Percentiles rank a stretch among this genome's conserved stretches.
phyloP scores from a whole-genome alignment of 1,140 invertebrate genomes.

The Brachionus asplanchnoidis region DNA sequence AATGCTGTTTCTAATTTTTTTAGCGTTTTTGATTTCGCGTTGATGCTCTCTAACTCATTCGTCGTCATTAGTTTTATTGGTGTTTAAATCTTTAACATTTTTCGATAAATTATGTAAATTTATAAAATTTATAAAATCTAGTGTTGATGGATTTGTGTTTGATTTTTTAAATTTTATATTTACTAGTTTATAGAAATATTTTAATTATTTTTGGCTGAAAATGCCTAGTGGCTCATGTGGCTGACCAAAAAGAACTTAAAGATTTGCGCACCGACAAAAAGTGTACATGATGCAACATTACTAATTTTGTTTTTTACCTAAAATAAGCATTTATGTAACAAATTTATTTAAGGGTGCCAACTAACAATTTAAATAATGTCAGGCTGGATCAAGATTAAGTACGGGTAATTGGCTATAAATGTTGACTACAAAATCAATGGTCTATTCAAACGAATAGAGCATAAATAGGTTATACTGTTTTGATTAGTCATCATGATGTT shows the following conservation, averaged over 20 bases:
- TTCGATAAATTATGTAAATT: conserved; percentile 5
- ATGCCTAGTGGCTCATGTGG: too few relatives aligned
- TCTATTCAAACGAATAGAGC: too few relatives aligned
- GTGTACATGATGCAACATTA: neutral
- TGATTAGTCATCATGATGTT: neutral
- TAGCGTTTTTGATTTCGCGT: neutral
- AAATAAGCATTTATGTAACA: neutral
- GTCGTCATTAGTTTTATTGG: neutral
- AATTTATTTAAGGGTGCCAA: neutral
- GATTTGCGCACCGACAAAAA: too few relatives aligned
- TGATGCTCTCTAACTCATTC: neutral
- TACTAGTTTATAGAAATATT: neutral
- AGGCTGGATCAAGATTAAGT: neutral
- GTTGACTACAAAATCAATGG: too few relatives aligned
- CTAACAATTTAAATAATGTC: neutral
- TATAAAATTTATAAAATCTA: neutral
- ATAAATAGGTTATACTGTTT: neutral
- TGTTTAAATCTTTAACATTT: conserved; percentile 28
- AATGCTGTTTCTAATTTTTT: neutral
- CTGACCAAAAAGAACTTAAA: too few relatives aligned
- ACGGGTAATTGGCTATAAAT: too few relatives aligned
- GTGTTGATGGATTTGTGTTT: neutral
- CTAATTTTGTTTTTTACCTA: neutral
- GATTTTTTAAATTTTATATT: neutral
- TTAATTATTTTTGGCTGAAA: neutral